A percentile compares a stretch with the other conserved stretches of the same genome.
Evolutionary conservation across 2,797 vertebrate genomes (phyloP).

Genomic region (Ctenochaetus hawaiiensis): DNA sequence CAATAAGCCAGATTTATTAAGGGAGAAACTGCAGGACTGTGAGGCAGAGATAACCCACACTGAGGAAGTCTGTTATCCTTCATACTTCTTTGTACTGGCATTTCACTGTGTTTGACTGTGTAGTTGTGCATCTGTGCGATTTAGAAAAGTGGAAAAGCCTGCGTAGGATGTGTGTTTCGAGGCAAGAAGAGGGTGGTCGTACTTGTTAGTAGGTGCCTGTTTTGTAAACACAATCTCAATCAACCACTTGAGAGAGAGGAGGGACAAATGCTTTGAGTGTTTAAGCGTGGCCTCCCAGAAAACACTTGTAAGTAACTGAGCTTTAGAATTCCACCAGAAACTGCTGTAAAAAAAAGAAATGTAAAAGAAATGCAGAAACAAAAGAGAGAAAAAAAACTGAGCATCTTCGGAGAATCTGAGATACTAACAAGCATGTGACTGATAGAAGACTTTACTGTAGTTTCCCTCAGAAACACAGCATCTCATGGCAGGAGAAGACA

Average conservation of each 20-base stretch:
- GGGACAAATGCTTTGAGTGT: slow-evolving; percentile 42
- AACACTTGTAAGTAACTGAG: slow-evolving; percentile 18
- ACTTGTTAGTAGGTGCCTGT: slow-evolving; percentile 45
- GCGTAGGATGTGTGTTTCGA: slow-evolving; percentile 47
- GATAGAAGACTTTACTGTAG: slow-evolving; percentile 17
- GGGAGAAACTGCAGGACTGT: slow-evolving; percentile 47
- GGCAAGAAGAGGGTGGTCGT: slow-evolving; percentile 32
- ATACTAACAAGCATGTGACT: slow-evolving; percentile 41
- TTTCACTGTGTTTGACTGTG: slow-evolving; percentile 6
- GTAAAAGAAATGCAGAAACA: neutral
- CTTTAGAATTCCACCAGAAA: slow-evolving; percentile 16
- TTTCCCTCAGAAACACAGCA: slow-evolving; percentile 11
- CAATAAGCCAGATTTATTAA: slow-evolving; percentile 50
- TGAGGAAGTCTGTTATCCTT: slow-evolving; percentile 38
- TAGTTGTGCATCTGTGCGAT: slow-evolving; percentile 50
- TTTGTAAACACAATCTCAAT: slow-evolving; percentile 61
- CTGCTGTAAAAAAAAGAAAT: slow-evolving; percentile 8
- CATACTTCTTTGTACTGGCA: slow-evolving; percentile 32
- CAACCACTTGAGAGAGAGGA: slow-evolving; percentile 43
- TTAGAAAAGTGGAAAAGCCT: slow-evolving; percentile 47
- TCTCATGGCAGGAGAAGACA: slow-evolving; percentile 25
- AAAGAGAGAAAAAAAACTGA: neutral
- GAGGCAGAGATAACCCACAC: slow-evolving; percentile 57
- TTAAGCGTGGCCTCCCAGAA: neutral
- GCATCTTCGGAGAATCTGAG: neutral